Base-by-base conservation (phyloP, 2,113 vertebrate species). In the Eurystomus gularis region DNA sequence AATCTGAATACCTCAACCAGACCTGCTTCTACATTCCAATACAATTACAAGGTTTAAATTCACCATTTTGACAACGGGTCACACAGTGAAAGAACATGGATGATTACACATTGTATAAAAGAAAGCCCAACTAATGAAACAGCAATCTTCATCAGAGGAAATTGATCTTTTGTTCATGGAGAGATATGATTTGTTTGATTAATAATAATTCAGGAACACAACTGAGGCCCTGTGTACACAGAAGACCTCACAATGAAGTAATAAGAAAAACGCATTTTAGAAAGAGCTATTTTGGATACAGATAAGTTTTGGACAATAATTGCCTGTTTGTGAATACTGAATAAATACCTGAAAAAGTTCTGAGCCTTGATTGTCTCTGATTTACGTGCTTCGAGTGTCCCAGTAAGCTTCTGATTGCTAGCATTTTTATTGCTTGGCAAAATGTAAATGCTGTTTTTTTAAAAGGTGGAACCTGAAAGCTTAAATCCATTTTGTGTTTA, bases 21-120 rank as follows among this genome's bases (percentile, higher is more conserved):
- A 68, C 21, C 8, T 58, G 1, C 54, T 77, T 62, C 71, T 92
- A 3, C 48, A 61, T 52, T 52, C 46, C 48, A 61, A 15, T 54
- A 40, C 76, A 97, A 82, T 95, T 91, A 66, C 89, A 94, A 81
- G 86, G 88, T 92, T 96, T 90, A 80, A 95, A 96, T 89, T 91
- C 82, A 58, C 72, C 40, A 5, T 81, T 82, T 95, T 94, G 88
- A 62, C 88, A 91, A 44, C 25, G 77, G 80, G 70, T 33, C 94
- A 79, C 86, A 25, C 77, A 72, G 68, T 71, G 90, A 90, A 93
- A 92, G 93, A 90, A 69, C 1, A 3, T 16, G 29, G 88, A 52
- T 85, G 89, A 52, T 49, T 26, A 39, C n/a, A 71, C 60, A 35
- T 10, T 75, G 84, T 78, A 15, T 58, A 39, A 40, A 64, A 93